Evolutionary conservation across 2,888 invertebrate genomes (phyloP), one percentile per base, ranked within the genome.

Genomic region (Peribatodes rhomboidaria): DNA sequence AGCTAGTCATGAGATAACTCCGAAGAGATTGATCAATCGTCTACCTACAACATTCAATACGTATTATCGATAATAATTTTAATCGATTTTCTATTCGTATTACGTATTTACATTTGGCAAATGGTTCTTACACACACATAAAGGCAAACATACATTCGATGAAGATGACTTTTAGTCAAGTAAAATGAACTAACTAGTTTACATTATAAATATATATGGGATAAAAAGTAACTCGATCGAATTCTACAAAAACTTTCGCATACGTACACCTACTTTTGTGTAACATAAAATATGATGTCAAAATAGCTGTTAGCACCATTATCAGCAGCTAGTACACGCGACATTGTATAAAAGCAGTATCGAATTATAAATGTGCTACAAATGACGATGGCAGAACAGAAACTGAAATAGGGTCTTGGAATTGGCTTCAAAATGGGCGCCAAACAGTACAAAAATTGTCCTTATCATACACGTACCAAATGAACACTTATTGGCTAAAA

Each of bases 401-500:
- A 70, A 70, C 50, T 53, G 62, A 63, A 71, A 39, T 59, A 60
- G 56, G 9, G 18, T 37, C 65, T 71, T 69, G 56, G 61, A 69
- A 69, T 55, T 61, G 18, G 50, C 59, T 77, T 77, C 64, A 80
- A 49, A 78, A 83, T 87, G 88, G 89, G 90, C 89, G 88, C 83
- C 86, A 88, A 89, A 83, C 82, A 84, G 85, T 88, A 87, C 81
- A 84, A 81, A 83, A 91, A 90, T 90, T 91, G 87, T 92, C 91
- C 87, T 89, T 89, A 60, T 41, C 73, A 80, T 85, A 87, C 81
- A 87, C 80, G 80, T 87, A 86, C 81, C 89, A 87, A 84, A 86
- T 92, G 92, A 92, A 93, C 92, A 93, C 92, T 91, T 92, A 93
- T 84, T 85, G 92, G 92, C 92, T 92, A 92, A 88, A 89, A 86